Percentiles rank a stretch among this genome's conserved stretches.
phyloP scores from a whole-genome alignment of 2,113 vertebrate species.

The Phalacrocorax brasilianus region DNA sequence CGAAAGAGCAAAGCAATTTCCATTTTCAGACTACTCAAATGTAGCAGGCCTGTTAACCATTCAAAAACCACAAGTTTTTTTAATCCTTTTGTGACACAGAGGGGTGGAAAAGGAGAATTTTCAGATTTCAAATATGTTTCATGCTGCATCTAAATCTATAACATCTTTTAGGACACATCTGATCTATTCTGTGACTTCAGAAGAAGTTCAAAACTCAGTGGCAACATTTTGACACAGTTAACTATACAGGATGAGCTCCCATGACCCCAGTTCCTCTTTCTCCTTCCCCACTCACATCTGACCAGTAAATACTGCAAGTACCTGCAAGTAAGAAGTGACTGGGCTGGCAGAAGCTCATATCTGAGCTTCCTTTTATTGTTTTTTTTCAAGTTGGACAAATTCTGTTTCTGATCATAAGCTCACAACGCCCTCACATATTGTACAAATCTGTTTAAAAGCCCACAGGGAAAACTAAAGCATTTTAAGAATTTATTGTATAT shows the following conservation, averaged over 20 bases:
- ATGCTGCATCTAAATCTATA: not conserved
- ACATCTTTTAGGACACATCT: not conserved
- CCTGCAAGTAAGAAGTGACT: accelerated
- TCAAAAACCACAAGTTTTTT: not conserved
- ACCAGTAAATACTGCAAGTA: not conserved
- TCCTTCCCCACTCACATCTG: not conserved
- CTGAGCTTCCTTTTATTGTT: not conserved
- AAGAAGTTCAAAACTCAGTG: not conserved
- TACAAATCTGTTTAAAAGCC: not conserved
- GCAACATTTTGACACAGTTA: not conserved
- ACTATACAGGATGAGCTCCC: not conserved
- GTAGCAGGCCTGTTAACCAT: not conserved
- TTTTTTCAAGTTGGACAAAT: not conserved
- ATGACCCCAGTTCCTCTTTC: not conserved
- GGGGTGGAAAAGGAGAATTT: not conserved
- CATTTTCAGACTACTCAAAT: not conserved
- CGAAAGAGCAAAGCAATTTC: not conserved
- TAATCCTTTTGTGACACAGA: not conserved
- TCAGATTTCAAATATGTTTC: not conserved
- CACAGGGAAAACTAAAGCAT: not conserved
- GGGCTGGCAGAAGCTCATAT: not conserved
- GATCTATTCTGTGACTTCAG: not conserved
- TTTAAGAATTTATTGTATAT: not conserved
- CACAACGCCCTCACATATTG: not conserved
- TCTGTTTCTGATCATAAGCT: not conserved